Conservation (phyloP, 2,113 vertebrate genomes). For the Phoenicopterus ruber region DNA sequence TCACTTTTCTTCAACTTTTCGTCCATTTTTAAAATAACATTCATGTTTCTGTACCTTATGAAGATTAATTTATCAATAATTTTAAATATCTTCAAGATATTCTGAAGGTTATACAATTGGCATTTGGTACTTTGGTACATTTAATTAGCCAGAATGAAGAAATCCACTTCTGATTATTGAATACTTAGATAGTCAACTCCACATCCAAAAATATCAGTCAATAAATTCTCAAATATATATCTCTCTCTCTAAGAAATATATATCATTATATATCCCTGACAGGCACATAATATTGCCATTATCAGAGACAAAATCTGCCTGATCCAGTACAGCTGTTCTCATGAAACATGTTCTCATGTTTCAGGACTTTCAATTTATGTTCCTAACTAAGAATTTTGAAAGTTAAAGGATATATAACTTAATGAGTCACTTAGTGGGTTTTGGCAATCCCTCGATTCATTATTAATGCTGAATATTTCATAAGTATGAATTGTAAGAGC, state of each 20-base stretch:
- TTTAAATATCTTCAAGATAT: neutral
- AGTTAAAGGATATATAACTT: neutral
- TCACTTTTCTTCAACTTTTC: neutral
- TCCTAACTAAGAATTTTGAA: neutral
- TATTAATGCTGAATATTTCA: neutral
- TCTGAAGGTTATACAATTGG: neutral
- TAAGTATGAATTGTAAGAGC: neutral
- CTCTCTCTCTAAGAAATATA: neutral
- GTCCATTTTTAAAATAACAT: neutral
- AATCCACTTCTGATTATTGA: neutral
- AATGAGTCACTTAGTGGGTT: neutral
- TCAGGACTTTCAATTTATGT: neutral
- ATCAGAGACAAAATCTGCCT: neutral
- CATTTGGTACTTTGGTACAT: neutral
- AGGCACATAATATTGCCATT: neutral
- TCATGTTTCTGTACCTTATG: neutral
- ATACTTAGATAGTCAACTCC: neutral
- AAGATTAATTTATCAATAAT: neutral
- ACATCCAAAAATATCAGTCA: neutral
- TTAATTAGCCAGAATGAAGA: neutral
- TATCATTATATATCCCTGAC: neutral
- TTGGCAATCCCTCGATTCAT: neutral
- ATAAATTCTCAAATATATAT: neutral
- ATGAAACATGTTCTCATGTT: neutral
- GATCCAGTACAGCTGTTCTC: neutral